A percentile compares a stretch with the other conserved stretches of the same genome.
phyloP scores from a whole-genome alignment of 1,140 invertebrate genomes.

The Phymastichus coffea region DNA sequence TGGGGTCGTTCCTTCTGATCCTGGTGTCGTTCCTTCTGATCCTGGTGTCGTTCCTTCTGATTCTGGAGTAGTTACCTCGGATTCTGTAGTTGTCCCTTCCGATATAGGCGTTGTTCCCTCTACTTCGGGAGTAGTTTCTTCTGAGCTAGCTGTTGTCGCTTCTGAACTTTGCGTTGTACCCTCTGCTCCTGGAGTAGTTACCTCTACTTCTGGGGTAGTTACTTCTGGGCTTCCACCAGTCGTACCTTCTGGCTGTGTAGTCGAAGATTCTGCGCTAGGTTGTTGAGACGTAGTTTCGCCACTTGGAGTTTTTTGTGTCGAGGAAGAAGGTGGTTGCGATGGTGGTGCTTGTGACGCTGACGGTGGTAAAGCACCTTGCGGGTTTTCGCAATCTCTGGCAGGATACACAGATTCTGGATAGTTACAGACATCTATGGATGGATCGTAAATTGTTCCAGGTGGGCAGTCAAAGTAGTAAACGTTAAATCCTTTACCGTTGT shows the following conservation, averaged over 20 bases:
- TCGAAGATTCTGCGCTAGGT: constrained; percentile 29
- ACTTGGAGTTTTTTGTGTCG: too few relatives aligned
- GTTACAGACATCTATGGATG: constrained; percentile 57
- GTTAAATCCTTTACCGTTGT: constrained; percentile 64
- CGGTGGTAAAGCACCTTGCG: constrained; percentile 34
- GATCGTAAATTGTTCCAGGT: constrained; percentile 61
- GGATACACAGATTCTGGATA: constrained; percentile 59
- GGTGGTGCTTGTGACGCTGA: constrained; percentile 14
- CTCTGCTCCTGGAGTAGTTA: constrained; percentile 8
- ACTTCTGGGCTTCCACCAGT: constrained; percentile 15
- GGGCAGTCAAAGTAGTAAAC: constrained; percentile 59
- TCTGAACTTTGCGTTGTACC: constrained; percentile 13
- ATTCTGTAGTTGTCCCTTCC: constrained; percentile 32
- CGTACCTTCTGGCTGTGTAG: constrained; percentile 4
- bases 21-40: constrained; percentile 15
- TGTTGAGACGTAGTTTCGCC: background rate
- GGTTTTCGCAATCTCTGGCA: constrained; percentile 48
- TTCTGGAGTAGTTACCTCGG: constrained; percentile 33
- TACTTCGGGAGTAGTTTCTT: background rate
- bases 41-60: constrained; percentile 6
- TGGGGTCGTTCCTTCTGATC: constrained; percentile 27
- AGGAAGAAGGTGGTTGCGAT: constrained; percentile 19
- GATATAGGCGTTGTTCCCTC: constrained; percentile 10
- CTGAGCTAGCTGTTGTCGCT: background rate
- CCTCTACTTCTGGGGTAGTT: background rate